These are phyloP conservation scores for Parotia lawesii DNA, from an alignment of 2,113 vertebrate species.

Conservation along the genomic window DNA sequence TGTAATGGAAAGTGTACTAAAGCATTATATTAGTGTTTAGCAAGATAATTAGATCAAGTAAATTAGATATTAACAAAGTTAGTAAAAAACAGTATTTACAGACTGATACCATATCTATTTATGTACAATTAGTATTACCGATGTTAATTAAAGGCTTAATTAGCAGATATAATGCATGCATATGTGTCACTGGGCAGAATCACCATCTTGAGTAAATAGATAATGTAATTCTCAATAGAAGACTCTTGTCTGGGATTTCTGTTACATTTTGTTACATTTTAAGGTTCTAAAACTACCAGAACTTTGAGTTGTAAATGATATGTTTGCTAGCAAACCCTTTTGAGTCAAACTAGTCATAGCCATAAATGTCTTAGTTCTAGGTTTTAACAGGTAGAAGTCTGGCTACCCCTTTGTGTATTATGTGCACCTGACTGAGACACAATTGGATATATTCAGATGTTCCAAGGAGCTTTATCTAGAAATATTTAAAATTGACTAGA, in stretches of 20 bases:
- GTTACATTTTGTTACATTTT: not conserved
- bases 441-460: not conserved
- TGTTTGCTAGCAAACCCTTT: not conserved
- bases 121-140: not conserved
- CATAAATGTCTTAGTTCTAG: not conserved
- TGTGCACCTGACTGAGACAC: not conserved
- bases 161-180: not conserved
- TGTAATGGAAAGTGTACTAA: not conserved
- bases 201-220: not conserved
- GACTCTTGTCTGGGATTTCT: not conserved
- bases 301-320: not conserved
- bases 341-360: not conserved
- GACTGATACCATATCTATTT: not conserved
- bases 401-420: not conserved
- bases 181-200: not conserved
- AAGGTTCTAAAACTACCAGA: not conserved
- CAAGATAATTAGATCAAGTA: conserved; percentile 1
- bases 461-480: not conserved
- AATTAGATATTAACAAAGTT: conserved; percentile 30
- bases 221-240: not conserved
- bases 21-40: conserved; percentile 34
- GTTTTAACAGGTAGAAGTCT: not conserved
- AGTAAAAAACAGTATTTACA: conserved; percentile 20
- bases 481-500: not conserved
- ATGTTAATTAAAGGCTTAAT: conserved; percentile 35